phyloP scores from a whole-genome alignment of 1,140 invertebrate genomes.

The Eurosta solidaginis region DNA sequence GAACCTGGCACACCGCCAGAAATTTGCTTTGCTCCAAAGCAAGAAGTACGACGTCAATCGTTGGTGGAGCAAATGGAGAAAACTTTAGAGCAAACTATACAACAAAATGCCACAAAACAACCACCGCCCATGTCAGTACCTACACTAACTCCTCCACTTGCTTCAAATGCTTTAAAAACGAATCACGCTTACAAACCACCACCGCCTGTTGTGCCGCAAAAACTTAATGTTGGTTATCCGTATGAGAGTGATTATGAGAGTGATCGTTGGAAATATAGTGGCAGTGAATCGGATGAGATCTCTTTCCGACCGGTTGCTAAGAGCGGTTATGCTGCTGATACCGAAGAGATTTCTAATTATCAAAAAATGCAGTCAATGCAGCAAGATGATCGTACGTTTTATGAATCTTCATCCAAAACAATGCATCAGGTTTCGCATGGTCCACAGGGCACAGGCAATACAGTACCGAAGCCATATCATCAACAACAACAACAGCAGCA shows the following conservation, averaged over 20 bases:
- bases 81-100: conserved; percentile 63
- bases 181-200: conserved; percentile 48
- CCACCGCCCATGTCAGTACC: conserved; percentile 63
- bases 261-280: conserved; percentile 71
- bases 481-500: background rate
- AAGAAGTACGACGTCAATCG: conserved; percentile 60
- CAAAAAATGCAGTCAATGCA: conserved; percentile 50
- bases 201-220: conserved; percentile 66
- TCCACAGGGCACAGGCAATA: background rate
- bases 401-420: conserved; percentile 18
- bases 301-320: conserved; percentile 64
- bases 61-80: conserved; percentile 67
- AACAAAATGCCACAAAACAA: conserved; percentile 63
- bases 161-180: conserved; percentile 32
- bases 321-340: conserved; percentile 75
- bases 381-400: conserved; percentile 18
- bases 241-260: conserved; percentile 75
- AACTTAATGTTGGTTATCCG: conserved; percentile 67
- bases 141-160: conserved; percentile 41
- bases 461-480: too few species aligned
- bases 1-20: conserved; percentile 70
- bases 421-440: conserved; percentile 33
- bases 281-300: conserved; percentile 71
- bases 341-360: conserved; percentile 64
- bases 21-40: conserved; percentile 65